These are phyloP conservation scores for Stigmatopora argus DNA, from an alignment of 2,113 vertebrate species.

Conservation along the genomic window DNA sequence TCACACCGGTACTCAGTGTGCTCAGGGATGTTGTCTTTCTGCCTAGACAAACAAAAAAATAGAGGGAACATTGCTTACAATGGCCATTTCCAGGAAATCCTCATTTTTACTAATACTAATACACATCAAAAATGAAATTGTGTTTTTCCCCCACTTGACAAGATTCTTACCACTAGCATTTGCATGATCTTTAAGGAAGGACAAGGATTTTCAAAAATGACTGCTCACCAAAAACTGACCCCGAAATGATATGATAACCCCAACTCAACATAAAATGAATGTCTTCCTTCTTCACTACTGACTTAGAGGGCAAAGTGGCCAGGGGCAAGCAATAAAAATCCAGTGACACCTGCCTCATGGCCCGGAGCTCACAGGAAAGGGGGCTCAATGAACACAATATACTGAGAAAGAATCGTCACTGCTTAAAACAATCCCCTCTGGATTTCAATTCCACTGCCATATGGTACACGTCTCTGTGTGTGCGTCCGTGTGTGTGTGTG, in stretches of 20 bases:
- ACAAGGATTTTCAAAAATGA: slow-evolving; percentile 51
- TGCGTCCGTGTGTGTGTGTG: slow-evolving; percentile 19
- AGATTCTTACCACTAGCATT: too few species aligned
- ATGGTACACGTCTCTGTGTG: slow-evolving; percentile 50
- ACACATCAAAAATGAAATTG: too few species aligned
- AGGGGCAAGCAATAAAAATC: slow-evolving; percentile 28
- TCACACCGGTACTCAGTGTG: too few species aligned
- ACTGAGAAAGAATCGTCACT: slow-evolving; percentile 38
- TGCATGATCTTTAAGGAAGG: slow-evolving; percentile 30
- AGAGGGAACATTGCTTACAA: too few species aligned
- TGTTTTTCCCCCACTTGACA: too few species aligned
- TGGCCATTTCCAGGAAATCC: too few species aligned
- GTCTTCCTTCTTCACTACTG: slow-evolving; percentile 3
- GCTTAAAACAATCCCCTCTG: slow-evolving; percentile 51
- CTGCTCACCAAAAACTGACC: slow-evolving; percentile 29
- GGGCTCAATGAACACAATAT: slow-evolving; percentile 36
- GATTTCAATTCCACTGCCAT: slow-evolving; percentile 56
- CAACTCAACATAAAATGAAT: not conserved
- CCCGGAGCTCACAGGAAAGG: slow-evolving; percentile 27
- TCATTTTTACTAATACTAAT: too few species aligned
- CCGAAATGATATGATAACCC: slow-evolving; percentile 32
- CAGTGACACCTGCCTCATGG: slow-evolving; percentile 45
- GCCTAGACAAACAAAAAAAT: too few species aligned
- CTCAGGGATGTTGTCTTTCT: too few species aligned
- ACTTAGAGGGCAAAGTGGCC: slow-evolving; percentile 21